A percentile compares a stretch with the other conserved stretches of the same genome.
These are phyloP conservation scores for Aphidius ervi DNA, from an alignment of 1,140 invertebrate genomes.

Conservation along the genomic window DNA sequence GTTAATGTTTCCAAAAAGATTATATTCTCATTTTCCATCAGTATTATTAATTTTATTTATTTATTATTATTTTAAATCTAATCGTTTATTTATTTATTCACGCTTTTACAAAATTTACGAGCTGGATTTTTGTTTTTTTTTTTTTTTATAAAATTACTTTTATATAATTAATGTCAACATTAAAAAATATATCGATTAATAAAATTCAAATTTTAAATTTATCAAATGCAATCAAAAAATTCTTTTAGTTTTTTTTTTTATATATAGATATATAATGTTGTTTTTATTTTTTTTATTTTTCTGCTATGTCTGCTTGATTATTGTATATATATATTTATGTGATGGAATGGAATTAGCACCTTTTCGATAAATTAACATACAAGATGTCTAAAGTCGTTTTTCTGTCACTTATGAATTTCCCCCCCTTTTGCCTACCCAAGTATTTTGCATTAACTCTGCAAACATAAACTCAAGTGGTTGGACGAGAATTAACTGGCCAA, in stretches of 20 bases:
- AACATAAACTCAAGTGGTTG: constrained; percentile 40
- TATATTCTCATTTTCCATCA: constrained; percentile 7
- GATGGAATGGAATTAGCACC: constrained; percentile 25
- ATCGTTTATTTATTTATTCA: constrained; percentile 1
- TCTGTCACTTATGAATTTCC: not conserved
- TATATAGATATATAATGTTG: not conserved
- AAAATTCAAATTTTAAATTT: too few relatives aligned
- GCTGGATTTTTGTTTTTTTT: not conserved
- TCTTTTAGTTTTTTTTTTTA: too few relatives aligned
- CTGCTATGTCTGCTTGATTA: not conserved
- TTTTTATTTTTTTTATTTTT: constrained; percentile 3
- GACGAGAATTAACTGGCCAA: constrained; percentile 34
- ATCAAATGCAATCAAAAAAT: too few relatives aligned
- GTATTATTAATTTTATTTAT: constrained; percentile 4
- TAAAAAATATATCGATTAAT: not conserved
- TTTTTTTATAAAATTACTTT: not conserved
- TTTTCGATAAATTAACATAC: constrained; percentile 24
- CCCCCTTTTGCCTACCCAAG: constrained; percentile 12
- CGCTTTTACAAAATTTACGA: not conserved
- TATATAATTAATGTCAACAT: not conserved
- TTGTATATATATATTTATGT: not conserved
- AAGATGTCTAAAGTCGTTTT: constrained; percentile 4
- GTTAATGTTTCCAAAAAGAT: constrained; percentile 21
- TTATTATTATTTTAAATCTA: not conserved
- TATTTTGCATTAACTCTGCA: constrained; percentile 46